Base-by-base conservation (phyloP, 1,140 invertebrate genomes). In the Archivesica marissinica region DNA sequence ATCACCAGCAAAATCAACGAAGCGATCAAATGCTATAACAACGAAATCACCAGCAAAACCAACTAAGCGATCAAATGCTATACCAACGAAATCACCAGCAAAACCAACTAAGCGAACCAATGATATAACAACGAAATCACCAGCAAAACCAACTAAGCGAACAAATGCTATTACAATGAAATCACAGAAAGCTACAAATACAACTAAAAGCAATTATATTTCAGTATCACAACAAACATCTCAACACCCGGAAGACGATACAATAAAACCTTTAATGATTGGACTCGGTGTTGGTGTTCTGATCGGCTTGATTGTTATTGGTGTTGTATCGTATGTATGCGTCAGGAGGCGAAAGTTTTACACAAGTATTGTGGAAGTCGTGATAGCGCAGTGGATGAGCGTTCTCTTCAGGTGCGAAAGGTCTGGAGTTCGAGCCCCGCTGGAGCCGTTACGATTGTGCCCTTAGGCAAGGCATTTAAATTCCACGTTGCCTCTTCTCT, bases 211-310 rank as follows among this genome's bases (percentile, higher is more conserved):
- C 70, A 50, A 74, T 33, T 74, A 44, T 23, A 44, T 74, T n/a
- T 44, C 75, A 28, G 52, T 78, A 35, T 35, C 54, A 2, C 13
- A 52, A 6, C 11, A 28, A 9, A 47, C 56, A 61, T 33, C 33
- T 7, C 52, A 81, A 70, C 61, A 81, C n/a, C 39, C 64, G 17
- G 20, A 28, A 70, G 78, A 81, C 38, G 66, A 68, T 20, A 68
- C 64, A 4, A 15, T 70, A 39, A 81, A 68, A 38, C 78, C 78
- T 9, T 35, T 81, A n/a, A 70, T 81, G 64, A 81, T 81, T 70
- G 78, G 78, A 2, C 66, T 81, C 4, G 61, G 78, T 7, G 78
- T 68, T 17, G 78, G 78, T 0, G 38, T 81, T 15, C 23, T 81
- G 28, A 44, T 44, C 7, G 78, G 78, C 25, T 61, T 79, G 3